Percentiles rank a stretch among this genome's conserved stretches.
These are phyloP conservation scores for Drosophila pachea DNA, from an alignment of 1,140 invertebrate species.

Conservation along the genomic window DNA sequence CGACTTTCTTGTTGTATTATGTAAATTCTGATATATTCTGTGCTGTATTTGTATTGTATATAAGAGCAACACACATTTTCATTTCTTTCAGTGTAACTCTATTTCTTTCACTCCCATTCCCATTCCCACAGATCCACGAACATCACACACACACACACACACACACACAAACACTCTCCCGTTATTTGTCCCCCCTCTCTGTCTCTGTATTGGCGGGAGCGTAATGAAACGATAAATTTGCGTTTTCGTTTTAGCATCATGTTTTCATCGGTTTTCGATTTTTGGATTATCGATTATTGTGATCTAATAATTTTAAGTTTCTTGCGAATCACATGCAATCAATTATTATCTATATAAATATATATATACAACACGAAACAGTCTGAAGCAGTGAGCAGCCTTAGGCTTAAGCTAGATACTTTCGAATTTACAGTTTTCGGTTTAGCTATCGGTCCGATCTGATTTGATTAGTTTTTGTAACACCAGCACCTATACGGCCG, in stretches of 20 bases:
- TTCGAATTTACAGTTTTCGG: constrained; percentile 45
- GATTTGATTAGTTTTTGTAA: constrained; percentile 53
- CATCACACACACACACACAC: constrained; percentile 7
- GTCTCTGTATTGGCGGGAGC: constrained; percentile 1
- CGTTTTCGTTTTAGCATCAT: constrained; percentile 37
- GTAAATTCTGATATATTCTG: constrained; percentile 21
- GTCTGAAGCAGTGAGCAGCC: neutral
- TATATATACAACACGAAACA: constrained; percentile 17
- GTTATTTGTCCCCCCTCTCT: neutral
- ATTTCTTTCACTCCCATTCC: constrained; percentile 10
- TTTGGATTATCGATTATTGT: constrained; percentile 52
- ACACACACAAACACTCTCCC: no score
- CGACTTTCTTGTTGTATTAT: constrained; percentile 14
- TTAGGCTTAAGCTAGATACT: constrained; percentile 44
- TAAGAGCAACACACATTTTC: constrained; percentile 18
- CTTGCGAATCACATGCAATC: constrained; percentile 29
- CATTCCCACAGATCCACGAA: neutral
- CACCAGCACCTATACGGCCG: constrained; percentile 25
- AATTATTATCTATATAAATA: constrained; percentile 16
- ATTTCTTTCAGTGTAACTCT: constrained; percentile 43
- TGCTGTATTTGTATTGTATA: constrained; percentile 30
- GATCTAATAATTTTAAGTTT: constrained; percentile 48
- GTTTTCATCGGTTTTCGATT: constrained; percentile 55
- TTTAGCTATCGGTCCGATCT: constrained; percentile 24
- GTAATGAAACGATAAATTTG: constrained; percentile 5